These are phyloP conservation scores for Austrolebias charrua DNA, from an alignment of 2,797 vertebrate species.

Conservation along the genomic window DNA sequence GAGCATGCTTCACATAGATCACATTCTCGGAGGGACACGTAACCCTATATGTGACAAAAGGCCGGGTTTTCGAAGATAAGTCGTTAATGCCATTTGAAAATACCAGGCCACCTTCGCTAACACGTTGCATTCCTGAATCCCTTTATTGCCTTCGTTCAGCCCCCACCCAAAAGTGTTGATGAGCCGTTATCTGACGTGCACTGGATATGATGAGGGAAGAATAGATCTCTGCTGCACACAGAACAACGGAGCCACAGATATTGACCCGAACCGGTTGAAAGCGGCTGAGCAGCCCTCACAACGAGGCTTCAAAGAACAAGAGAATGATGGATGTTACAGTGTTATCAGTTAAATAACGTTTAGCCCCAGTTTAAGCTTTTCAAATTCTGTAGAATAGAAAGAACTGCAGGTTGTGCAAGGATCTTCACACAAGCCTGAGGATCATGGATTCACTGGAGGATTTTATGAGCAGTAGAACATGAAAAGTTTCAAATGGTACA, in stretches of 20 bases:
- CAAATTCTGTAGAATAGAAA: too few species aligned
- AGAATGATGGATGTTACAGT: slow-evolving; percentile 25
- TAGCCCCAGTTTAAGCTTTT: too few species aligned
- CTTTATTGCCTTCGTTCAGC: slow-evolving; percentile 29
- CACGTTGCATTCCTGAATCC: slow-evolving; percentile 35
- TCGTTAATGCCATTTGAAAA: slow-evolving; percentile 53
- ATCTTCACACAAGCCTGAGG: too few species aligned
- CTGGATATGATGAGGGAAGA: slow-evolving; percentile 37
- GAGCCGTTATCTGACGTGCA: slow-evolving; percentile 27
- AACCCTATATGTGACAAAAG: slow-evolving; percentile 68
- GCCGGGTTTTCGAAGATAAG: slow-evolving; percentile 70
- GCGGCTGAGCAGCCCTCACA: slow-evolving; percentile 27
- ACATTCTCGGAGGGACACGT: slow-evolving; percentile 70
- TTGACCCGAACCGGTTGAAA: slow-evolving; percentile 41
- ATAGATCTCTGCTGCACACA: slow-evolving; percentile 14
- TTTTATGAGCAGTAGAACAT: not conserved
- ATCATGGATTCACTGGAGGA: not conserved
- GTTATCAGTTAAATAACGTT: slow-evolving; percentile 19
- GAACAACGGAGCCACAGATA: slow-evolving; percentile 18
- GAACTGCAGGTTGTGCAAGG: too few species aligned
- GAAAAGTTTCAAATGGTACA: too few species aligned
- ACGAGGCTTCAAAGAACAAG: slow-evolving; percentile 51
- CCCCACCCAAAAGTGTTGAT: slow-evolving; percentile 34
- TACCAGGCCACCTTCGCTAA: slow-evolving; percentile 47
- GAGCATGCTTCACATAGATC: slow-evolving; percentile 69